These are phyloP conservation scores for Acleris cristana DNA, from an alignment of 2,888 invertebrate species.

Conservation along the genomic window DNA sequence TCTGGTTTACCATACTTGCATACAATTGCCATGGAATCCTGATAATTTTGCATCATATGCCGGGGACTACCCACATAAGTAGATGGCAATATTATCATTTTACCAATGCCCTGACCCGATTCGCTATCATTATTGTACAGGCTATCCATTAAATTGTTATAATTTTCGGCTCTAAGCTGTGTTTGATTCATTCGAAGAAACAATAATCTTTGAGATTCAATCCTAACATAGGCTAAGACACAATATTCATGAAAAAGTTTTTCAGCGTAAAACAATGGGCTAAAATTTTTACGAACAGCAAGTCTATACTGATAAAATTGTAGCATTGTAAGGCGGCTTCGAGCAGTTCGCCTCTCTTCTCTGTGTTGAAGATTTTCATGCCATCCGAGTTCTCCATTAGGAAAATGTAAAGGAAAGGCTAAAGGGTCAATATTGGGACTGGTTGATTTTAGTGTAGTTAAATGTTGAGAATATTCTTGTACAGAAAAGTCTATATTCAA, in stretches of 20 bases:
- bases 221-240: constrained; percentile 41
- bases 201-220: constrained; percentile 40
- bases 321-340: constrained; percentile 8
- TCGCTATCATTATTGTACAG: constrained; percentile 43
- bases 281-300: constrained; percentile 36
- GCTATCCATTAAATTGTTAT: constrained; percentile 46
- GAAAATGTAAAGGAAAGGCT: constrained; percentile 36
- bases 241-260: constrained; percentile 41
- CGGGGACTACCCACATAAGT: constrained; percentile 52
- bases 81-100: constrained; percentile 54
- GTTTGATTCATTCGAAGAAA: constrained; percentile 41
- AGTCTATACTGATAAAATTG: constrained; percentile 35
- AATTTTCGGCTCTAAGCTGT: constrained; percentile 42
- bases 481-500: constrained; percentile 41
- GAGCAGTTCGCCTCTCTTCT: too few relatives aligned
- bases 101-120: constrained; percentile 44
- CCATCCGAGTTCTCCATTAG: constrained; percentile 34
- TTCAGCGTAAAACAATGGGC: constrained; percentile 27
- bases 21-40: constrained; percentile 68
- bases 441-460: constrained; percentile 35
- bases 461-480: constrained; percentile 32
- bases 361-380: constrained; percentile 34
- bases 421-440: constrained; percentile 3
- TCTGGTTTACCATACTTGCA: constrained; percentile 62
- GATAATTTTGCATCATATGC: constrained; percentile 55